Conservation (phyloP, 2,797 vertebrate species). For the Echiichthys vipera region DNA sequence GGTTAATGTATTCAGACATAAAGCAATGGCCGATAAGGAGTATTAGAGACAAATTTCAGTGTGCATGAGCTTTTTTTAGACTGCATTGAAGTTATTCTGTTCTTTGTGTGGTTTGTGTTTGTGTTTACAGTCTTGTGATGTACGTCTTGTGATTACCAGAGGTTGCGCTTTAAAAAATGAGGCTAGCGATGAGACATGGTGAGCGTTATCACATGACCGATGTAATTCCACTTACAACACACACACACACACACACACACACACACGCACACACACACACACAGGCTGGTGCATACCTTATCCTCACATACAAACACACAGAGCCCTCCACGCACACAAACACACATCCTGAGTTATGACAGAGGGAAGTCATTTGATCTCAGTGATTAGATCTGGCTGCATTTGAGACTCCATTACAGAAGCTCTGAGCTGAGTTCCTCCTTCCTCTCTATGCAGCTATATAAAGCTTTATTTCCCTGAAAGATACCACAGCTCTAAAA, state of each 20-base stretch:
- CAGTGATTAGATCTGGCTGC: conserved; percentile 75
- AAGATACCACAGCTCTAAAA: conserved; percentile 59
- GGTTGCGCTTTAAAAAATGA: conserved; percentile 59
- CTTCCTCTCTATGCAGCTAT: conserved; percentile 66
- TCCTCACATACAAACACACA: conserved; percentile 19
- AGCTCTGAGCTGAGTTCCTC: conserved; percentile 63
- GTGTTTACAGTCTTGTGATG: conserved; percentile 77
- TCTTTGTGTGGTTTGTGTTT: conserved; percentile 48
- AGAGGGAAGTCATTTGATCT: conserved; percentile 75
- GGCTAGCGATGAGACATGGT: conserved; percentile 66
- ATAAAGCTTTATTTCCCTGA: conserved; percentile 74
- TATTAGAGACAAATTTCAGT: conserved; percentile 11
- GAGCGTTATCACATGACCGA: conserved; percentile 59
- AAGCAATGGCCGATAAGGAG: conserved; percentile 1
- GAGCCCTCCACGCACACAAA: conserved; percentile 22
- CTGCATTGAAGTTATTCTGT: conserved; percentile 1
- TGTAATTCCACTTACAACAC: conserved; percentile 75
- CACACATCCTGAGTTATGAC: conserved; percentile 57
- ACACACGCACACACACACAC: conserved; percentile 29
- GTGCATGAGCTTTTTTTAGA: conserved; percentile 29
- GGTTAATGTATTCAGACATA: background rate
- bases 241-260: conserved; percentile 29
- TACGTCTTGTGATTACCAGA: conserved; percentile 78
- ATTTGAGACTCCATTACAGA: conserved; percentile 70
- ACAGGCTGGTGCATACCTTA: conserved; percentile 18